Base-by-base conservation (phyloP, 2,888 invertebrate genomes). In the Pseudoips prasinana region DNA sequence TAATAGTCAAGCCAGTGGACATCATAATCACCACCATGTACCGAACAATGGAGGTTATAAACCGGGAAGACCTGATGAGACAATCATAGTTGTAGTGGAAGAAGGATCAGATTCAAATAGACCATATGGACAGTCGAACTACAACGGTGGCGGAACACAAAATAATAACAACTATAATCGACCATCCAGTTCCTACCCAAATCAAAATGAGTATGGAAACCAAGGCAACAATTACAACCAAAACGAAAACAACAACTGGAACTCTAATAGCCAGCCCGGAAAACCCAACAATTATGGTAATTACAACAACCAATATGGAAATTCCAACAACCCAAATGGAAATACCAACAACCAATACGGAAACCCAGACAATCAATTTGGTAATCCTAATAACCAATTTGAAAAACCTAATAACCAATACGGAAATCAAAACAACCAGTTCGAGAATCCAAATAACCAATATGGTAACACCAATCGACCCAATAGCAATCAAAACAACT, bases 71-170 rank as follows among this genome's bases (percentile, higher is more conserved):
- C 57, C 64, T 0, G 52, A 46, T 8, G 64, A 71, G 6, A 64
- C 66, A 7, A 38, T 71, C 9, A 47, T 74, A 11, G 59, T 71
- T 6, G 58, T 73, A 7, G 54, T 71, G 8, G 60, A 73, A 43
- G 59, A 65, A 25, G 32, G 42, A 34, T 22, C 38, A 35, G 23
- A 34, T 7, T n/a, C 7, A 7, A n/a, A 20, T 20, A n/a, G 26
- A 28, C 23, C 30, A 56, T 23, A 57, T 29, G 44, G 46, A 29
- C 54, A 43, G 17, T 42, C 48, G 10, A 41, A 64, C 9, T 33
- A 61, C 19, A 54, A 65, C 19, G 52, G 55, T 9, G 33, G 56
- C 20, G 43, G 32, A 2, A 33, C 42, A 11, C 46, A 42, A 27
- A 44, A 31, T 11, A 46, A 58, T 26, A 34, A 57, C 8, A 41